Conservation (phyloP, 2,797 vertebrate genomes). For the Cacajao melanocephalus region DNA sequence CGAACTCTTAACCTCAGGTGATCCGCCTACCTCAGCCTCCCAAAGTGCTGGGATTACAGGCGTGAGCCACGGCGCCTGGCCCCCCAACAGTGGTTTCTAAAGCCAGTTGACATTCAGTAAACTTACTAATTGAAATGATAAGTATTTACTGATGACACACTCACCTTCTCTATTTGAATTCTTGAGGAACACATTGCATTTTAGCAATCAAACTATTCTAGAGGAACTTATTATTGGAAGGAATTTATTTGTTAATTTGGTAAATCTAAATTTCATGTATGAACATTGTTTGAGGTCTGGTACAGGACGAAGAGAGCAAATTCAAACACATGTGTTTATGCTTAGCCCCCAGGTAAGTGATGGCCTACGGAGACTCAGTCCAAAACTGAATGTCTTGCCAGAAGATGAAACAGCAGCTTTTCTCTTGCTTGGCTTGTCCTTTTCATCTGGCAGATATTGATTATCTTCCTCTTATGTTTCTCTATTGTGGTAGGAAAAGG, state of each 20-base stretch:
- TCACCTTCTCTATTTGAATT: neutral
- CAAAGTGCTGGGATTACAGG: too few relatives aligned
- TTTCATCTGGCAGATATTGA: neutral
- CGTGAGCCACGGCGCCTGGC: too few relatives aligned
- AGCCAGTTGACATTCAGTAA: neutral
- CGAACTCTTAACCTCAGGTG: too few relatives aligned
- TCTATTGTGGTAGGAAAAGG: neutral
- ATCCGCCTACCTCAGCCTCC: too few relatives aligned
- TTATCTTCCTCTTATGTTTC: neutral
- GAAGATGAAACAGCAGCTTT: rapidly evolving
- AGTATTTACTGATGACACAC: rapidly evolving
- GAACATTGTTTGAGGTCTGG: neutral
- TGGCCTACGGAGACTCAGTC: rapidly evolving
- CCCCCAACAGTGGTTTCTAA: neutral
- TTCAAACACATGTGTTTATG: rapidly evolving
- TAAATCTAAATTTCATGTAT: neutral
- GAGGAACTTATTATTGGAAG: neutral
- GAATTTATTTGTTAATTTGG: neutral
- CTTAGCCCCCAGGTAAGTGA: neutral
- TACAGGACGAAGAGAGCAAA: neutral
- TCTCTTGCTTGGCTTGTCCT: neutral
- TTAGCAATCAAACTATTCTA: neutral
- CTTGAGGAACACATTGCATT: neutral
- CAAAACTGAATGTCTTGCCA: rapidly evolving
- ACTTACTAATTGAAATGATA: neutral